Evolutionary conservation across 2,797 vertebrate species (phyloP).

Genomic region (Schizopygopsis pylzovi): DNA sequence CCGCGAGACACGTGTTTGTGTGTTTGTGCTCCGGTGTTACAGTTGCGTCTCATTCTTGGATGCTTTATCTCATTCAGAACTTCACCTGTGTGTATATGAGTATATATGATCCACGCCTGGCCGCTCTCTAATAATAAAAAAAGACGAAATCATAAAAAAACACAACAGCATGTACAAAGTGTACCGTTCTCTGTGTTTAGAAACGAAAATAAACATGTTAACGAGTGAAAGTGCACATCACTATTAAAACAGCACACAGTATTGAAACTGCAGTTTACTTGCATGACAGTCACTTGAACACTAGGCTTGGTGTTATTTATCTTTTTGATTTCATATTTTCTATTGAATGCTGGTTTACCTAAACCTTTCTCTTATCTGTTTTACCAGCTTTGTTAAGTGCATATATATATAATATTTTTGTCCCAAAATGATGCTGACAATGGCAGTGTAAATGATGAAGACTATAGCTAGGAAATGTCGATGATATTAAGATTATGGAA

Average conservation of each 20-base stretch:
- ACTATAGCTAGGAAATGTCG: conserved; percentile 59
- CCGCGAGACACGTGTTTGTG: conserved; percentile 29
- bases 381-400: conserved; percentile 79
- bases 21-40: conserved; percentile 44
- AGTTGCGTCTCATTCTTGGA: conserved; percentile 43
- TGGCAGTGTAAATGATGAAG: conserved; percentile 58
- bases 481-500: conserved; percentile 61
- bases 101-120: conserved; percentile 43
- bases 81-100: conserved; percentile 42
- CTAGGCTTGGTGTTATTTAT: conserved; percentile 68
- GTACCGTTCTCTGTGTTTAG: conserved; percentile 74
- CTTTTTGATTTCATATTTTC: conserved; percentile 70
- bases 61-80: conserved; percentile 48
- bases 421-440: conserved; percentile 70
- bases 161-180: conserved; percentile 75
- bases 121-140: conserved; percentile 51
- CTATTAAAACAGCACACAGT: conserved; percentile 71
- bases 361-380: conserved; percentile 73
- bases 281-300: conserved; percentile 76
- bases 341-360: conserved; percentile 79
- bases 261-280: conserved; percentile 70
- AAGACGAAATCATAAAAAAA: conserved; percentile 52
- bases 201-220: conserved; percentile 65
- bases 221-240: conserved; percentile 68
- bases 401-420: conserved; percentile 75